Evolutionary conservation across 2,113 vertebrate species (phyloP).

Genomic region (Mixornis gularis): DNA sequence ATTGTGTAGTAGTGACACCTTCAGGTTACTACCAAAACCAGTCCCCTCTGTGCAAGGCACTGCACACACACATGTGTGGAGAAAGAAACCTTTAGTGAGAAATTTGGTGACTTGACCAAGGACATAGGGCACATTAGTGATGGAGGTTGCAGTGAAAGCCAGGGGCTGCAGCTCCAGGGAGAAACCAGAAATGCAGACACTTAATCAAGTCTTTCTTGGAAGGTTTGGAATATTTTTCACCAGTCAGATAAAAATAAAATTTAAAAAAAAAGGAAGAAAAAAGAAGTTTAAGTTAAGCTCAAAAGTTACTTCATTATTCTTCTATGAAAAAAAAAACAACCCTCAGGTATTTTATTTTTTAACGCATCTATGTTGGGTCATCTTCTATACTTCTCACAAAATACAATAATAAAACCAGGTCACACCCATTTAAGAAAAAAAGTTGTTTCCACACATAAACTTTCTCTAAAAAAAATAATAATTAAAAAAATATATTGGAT

Average conservation of each 20-base stretch:
- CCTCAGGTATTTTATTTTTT: background rate
- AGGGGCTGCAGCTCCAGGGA: background rate
- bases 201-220: background rate
- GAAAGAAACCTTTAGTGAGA: background rate
- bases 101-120: background rate
- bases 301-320: background rate
- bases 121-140: background rate
- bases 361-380: accelerated
- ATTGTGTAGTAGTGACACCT: conserved; percentile 43
- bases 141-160: background rate
- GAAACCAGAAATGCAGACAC: background rate
- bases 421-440: background rate
- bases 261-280: accelerated
- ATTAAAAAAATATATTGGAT: background rate
- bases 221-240: background rate
- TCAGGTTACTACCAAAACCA: conserved; percentile 30
- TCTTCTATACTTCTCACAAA: background rate
- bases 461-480: background rate
- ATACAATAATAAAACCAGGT: background rate
- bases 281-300: accelerated
- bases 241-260: accelerated
- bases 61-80: background rate
- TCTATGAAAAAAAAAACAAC: background rate
- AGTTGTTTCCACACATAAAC: background rate
- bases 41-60: background rate